Evolutionary conservation across 2,888 invertebrate species (phyloP).

Genomic region (Carterocephalus palaemon): DNA sequence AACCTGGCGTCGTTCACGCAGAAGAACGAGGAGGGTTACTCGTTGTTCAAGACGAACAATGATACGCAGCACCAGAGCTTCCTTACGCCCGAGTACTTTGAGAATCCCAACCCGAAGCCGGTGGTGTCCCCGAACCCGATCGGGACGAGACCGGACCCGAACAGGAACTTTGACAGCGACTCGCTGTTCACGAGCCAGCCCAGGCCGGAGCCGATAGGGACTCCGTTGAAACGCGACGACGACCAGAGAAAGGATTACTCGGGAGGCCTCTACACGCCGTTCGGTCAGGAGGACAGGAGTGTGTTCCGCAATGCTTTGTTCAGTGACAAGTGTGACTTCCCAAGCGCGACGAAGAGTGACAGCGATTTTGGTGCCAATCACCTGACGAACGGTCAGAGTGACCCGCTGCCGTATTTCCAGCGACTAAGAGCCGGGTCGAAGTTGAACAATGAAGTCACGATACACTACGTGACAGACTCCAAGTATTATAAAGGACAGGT

Average conservation of each 20-base stretch:
- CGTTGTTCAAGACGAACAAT: conserved; percentile 59
- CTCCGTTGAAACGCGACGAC: conserved; percentile 46
- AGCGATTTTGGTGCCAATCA: conserved; percentile 40
- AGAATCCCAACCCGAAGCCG: conserved; percentile 51
- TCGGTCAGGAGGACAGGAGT: conserved; percentile 63
- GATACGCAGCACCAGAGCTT: conserved; percentile 56
- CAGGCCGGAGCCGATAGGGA: conserved; percentile 60
- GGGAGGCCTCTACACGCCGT: conserved; percentile 58
- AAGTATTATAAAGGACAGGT: conserved; percentile 70
- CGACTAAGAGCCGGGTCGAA: conserved; percentile 63
- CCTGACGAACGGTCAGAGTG: conserved; percentile 48
- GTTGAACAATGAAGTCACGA: conserved; percentile 67
- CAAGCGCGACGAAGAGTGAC: conserved; percentile 27
- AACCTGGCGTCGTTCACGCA: conserved; percentile 70
- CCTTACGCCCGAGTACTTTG: conserved; percentile 55
- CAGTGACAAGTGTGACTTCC: conserved; percentile 48
- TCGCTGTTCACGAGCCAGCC: conserved; percentile 55
- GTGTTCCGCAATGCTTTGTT: conserved; percentile 66
- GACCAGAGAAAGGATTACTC: conserved; percentile 31
- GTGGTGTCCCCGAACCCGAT: conserved; percentile 68
- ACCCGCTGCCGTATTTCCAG: conserved; percentile 68
- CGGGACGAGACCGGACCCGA: conserved; percentile 55
- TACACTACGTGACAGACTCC: conserved; percentile 69
- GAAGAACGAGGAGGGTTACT: conserved; percentile 70
- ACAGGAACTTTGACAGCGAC: conserved; percentile 48